These are phyloP conservation scores for Idaea dimidiata DNA, from an alignment of 2,888 invertebrate species.

Conservation along the genomic window DNA sequence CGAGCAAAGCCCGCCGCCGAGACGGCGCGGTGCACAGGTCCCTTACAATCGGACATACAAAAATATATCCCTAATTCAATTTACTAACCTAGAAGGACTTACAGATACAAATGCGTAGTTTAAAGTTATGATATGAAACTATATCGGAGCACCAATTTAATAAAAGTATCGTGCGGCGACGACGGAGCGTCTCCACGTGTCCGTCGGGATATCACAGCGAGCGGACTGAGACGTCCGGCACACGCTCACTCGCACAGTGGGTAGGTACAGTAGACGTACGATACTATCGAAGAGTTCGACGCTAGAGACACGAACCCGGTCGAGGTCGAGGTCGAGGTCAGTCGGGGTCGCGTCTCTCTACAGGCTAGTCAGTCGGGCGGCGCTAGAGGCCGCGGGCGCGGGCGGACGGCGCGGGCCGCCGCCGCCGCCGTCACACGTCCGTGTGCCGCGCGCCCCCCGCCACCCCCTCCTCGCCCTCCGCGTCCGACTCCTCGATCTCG, in stretches of 20 bases:
- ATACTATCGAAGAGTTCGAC: not conserved
- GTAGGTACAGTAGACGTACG: no score
- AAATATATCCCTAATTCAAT: slow-evolving; percentile 67
- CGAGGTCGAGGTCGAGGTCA: not conserved
- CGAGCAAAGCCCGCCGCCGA: not conserved
- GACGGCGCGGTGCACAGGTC: slow-evolving; percentile 13
- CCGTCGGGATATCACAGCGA: no score
- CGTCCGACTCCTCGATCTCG: slow-evolving; percentile 95
- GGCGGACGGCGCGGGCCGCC: slow-evolving; percentile 42
- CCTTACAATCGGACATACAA: slow-evolving; percentile 54
- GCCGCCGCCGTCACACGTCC: slow-evolving; percentile 66
- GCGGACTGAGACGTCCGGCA: no score
- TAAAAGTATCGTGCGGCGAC: slow-evolving; percentile 24
- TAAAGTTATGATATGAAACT: slow-evolving; percentile 75
- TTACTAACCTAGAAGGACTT: slow-evolving; percentile 61
- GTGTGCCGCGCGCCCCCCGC: slow-evolving; percentile 46
- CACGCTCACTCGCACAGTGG: no score
- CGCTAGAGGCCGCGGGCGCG: slow-evolving; percentile 21
- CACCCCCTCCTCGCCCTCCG: slow-evolving; percentile 77
- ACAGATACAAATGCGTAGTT: slow-evolving; percentile 64
- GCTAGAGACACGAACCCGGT: slow-evolving; percentile 2
- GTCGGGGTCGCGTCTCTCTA: slow-evolving; percentile 2
- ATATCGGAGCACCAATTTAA: slow-evolving; percentile 73
- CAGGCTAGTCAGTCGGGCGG: slow-evolving; percentile 13
- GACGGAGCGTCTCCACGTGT: slow-evolving; percentile 23